Evolutionary conservation across 2,797 vertebrate species (phyloP), one percentile per base, ranked within the genome.

Genomic region (Todus mexicanus): DNA sequence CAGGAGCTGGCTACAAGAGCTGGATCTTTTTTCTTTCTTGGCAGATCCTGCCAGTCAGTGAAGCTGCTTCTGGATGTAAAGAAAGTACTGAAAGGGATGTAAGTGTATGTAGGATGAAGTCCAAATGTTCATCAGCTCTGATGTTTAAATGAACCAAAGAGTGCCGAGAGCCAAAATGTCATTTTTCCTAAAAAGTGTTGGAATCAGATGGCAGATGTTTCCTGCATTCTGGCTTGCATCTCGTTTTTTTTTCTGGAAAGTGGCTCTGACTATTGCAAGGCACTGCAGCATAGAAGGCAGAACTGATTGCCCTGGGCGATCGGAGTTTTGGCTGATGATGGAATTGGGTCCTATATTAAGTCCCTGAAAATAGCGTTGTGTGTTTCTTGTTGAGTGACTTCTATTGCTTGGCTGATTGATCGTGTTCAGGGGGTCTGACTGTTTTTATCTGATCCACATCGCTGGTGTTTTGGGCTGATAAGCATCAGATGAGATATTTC

Each of bases 171-270:
- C 57, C 61, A 48, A 90, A 92, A 80, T 94, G 57, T 63, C 45
- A 3, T 69, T 92, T 75, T 92, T 78, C 77, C 61, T 92, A 54
- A 89, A 43, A 93, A 69, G 45, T 22, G 20, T 71, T 93, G 69
- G 84, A 90, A 71, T 80, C 50, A 27, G 61, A 47, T 64, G 80
- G 42, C 74, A 94, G 88, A 84, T 94, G 90, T 95, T 95, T 90
- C 53, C n/a, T 90, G 71, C 60, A 63, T 92, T 73, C 74, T 43
- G 11, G 18, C 82, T 92, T 89, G n/a, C 42, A 35, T 93, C 10
- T 90, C 25, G 19, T 65, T 22, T 0, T 5, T 56, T n/a, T 18
- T 47, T 68, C 42, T 37, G 4, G 10, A 29, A 61, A 42, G 18
- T 0, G 0, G 4, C 45, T 93, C 57, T 0, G 7, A 27, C 31